Evolutionary conservation across 2,113 vertebrate species (phyloP), one percentile per base, ranked within the genome.

Genomic region (Chaenogobius annularis): DNA sequence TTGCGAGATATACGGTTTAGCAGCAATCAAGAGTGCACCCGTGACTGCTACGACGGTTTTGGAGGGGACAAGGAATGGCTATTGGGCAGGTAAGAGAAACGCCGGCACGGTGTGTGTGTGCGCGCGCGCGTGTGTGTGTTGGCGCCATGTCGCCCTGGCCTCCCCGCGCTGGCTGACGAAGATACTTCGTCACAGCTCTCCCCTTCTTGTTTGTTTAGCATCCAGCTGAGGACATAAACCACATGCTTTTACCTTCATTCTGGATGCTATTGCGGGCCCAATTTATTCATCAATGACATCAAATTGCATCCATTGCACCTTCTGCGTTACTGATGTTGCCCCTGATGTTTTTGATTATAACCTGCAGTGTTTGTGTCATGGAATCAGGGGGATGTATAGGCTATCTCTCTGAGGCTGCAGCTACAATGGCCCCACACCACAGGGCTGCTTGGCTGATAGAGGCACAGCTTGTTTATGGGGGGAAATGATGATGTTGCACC

Each of bases 401-500:
- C 26, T 3, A 40, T 40, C 37, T 40, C 37, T 40, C 37, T 35
- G 9, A 52, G 52, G 62, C 50, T 68, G 46, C 35, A 19, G 22
- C 12, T 44, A 31, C 48, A 37, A 12, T 71, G 75, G 61, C 61
- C 10, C 22, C 15, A 65, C 66, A 52, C 31, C 59, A 55, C 66
- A 52, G 20, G n/a, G 4, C 43, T 35, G 35, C 37, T 7, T 1
- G 37, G 37, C 8, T 54, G 35, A 74, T 73, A 69, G 55, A 66
- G 10, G 15, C 14, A 1, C 3, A 61, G 56, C 68, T 71, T 77
- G 71, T 77, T 81, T 75, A 66, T 66, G 73, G 12, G 69, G 62
- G 31, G 70, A 77, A 84, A 81, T 74, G 80, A 84, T 77, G 76
- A 86, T 55, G 20, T 68, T 69, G 75, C 83, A 84, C 65, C 26